phyloP scores from a whole-genome alignment of 2,888 invertebrate genomes.

The Agrochola circellaris region DNA sequence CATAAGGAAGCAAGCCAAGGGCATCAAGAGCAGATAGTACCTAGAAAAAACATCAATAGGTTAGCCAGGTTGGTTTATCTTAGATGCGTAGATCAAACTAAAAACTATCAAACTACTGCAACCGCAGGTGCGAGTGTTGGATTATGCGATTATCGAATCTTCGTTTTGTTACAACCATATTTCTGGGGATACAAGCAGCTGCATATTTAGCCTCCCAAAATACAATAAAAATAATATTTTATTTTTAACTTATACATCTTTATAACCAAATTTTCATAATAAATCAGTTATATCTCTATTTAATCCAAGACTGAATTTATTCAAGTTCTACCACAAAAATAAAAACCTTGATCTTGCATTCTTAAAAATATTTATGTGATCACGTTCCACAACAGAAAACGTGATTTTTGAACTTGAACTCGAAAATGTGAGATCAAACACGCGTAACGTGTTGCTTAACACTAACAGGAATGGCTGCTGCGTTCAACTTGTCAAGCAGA shows the following conservation, averaged over 20 bases:
- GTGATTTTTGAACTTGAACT: conserved; percentile 4
- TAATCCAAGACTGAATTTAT: not conserved
- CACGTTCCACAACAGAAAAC: not conserved
- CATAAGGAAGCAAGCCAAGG: conserved; percentile 94
- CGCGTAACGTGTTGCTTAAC: not conserved
- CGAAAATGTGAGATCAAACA: not conserved
- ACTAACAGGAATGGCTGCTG: not conserved
- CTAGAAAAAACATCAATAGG: conserved; percentile 77
- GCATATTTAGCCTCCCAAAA: not conserved
- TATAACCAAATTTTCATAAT: conserved; percentile 1
- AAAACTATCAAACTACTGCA: not conserved
- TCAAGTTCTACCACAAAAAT: not conserved
- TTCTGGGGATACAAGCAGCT: not conserved
- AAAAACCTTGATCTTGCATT: conserved; percentile 8
- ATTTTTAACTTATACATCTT: not conserved
- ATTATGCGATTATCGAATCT: not conserved
- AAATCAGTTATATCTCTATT: not conserved
- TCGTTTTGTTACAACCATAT: not conserved
- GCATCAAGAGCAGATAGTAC: conserved; percentile 94
- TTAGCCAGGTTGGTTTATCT: conserved; percentile 18
- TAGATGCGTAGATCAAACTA: not conserved
- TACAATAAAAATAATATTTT: not conserved
- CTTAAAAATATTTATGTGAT: not conserved
- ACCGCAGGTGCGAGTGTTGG: not conserved
- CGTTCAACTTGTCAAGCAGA: not conserved